Evolutionary conservation across 2,113 vertebrate species (phyloP).

Genomic region (Circaetus cinerascens): DNA sequence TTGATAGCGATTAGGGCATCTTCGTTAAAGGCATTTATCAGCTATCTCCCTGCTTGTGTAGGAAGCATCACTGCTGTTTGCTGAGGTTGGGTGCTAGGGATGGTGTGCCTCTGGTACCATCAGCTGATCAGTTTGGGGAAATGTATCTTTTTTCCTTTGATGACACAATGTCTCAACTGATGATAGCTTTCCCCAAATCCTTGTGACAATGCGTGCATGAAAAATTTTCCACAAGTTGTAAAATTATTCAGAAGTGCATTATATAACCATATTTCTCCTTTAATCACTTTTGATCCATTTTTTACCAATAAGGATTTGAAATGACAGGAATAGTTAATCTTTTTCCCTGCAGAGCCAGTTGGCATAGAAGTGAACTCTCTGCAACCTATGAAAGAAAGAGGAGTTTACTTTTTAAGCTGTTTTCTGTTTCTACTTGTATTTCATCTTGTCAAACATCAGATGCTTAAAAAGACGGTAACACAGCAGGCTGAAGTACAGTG

Average conservation of each 20-base stretch:
- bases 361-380: conserved; percentile 31
- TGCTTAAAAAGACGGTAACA: neutral
- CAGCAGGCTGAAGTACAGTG: neutral
- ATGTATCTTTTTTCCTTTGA: neutral
- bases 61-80: neutral
- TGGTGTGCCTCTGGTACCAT: neutral
- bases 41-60: neutral
- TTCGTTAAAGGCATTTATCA: neutral
- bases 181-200: neutral
- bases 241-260: neutral
- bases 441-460: neutral
- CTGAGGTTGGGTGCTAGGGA: neutral
- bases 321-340: neutral
- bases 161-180: neutral
- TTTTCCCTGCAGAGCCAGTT: neutral
- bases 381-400: neutral
- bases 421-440: conserved; percentile 6
- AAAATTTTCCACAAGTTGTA: neutral
- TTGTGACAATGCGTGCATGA: accelerated
- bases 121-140: neutral
- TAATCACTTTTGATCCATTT: conserved; percentile 2
- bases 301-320: conserved; percentile 15
- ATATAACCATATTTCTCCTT: neutral
- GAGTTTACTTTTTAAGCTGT: conserved; percentile 29
- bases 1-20: neutral